These are phyloP conservation scores for Cricetomys ansorgei DNA, from an alignment of 2,113 vertebrate genomes.

Conservation along the genomic window DNA sequence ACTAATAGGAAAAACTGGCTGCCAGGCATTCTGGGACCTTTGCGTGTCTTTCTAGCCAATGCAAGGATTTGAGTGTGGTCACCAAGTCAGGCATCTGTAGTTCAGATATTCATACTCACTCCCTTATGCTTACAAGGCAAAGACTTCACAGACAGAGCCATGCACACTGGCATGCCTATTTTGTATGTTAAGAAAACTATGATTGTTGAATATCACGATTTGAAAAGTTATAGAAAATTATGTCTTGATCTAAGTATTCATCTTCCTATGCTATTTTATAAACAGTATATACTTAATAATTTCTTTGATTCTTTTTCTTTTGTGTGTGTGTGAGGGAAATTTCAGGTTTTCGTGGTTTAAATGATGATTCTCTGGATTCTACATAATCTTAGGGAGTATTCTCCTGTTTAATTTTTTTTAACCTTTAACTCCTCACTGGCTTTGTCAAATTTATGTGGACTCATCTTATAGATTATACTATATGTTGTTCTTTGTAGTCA, in stretches of 20 bases:
- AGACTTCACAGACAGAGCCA: not conserved
- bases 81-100: not conserved
- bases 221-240: not conserved
- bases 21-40: not conserved
- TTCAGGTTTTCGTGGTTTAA: not conserved
- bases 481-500: not conserved
- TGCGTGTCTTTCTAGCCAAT: not conserved
- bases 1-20: not conserved
- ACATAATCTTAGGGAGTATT: not conserved
- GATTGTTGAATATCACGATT: not conserved
- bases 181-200: not conserved
- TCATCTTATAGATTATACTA: not conserved
- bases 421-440: not conserved
- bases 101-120: not conserved
- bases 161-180: not conserved
- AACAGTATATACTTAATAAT: not conserved
- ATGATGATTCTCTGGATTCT: not conserved
- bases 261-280: not conserved
- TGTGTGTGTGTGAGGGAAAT: not conserved
- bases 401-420: not conserved
- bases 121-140: not conserved
- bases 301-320: not conserved
- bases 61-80: not conserved
- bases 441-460: not conserved
- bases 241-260: not conserved